A percentile compares a stretch with the other conserved stretches of the same genome.
phyloP scores from a whole-genome alignment of 2,113 vertebrate genomes.

The Eulemur rufifrons region DNA sequence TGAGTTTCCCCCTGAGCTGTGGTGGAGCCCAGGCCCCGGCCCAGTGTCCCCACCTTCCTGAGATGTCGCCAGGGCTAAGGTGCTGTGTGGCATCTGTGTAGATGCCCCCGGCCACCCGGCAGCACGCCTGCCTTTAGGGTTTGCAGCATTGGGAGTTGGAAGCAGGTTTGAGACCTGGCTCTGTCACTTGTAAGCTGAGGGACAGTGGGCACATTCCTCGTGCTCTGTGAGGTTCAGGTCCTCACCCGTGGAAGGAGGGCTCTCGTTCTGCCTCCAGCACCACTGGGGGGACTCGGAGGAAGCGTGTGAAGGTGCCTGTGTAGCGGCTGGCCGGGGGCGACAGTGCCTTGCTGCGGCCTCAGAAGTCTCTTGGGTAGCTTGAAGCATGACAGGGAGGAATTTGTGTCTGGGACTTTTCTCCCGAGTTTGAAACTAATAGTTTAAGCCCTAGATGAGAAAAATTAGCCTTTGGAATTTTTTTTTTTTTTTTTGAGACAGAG shows the following conservation, averaged over 20 bases:
- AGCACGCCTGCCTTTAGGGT: background rate
- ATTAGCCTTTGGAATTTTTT: background rate
- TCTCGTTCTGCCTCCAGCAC: background rate
- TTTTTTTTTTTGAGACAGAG: too few species aligned
- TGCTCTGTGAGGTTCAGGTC: background rate
- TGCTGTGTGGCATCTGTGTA: background rate
- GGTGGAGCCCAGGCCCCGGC: background rate
- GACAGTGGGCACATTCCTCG: background rate
- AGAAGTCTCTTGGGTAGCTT: background rate
- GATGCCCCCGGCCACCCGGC: background rate
- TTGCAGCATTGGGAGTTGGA: background rate
- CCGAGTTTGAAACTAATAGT: background rate
- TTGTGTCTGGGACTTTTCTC: background rate
- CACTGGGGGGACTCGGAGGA: background rate
- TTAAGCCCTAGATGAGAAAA: background rate
- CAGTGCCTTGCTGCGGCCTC: accelerated
- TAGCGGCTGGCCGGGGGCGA: accelerated
- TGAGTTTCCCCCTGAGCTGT: background rate
- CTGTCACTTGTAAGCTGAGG: background rate
- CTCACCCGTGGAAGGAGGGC: background rate
- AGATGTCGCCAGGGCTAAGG: background rate
- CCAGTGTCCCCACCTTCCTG: too few species aligned
- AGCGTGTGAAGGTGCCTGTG: accelerated
- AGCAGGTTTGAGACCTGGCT: background rate
- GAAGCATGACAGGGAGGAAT: background rate